phyloP scores from a whole-genome alignment of 2,797 vertebrate species.

The Clangula hyemalis region DNA sequence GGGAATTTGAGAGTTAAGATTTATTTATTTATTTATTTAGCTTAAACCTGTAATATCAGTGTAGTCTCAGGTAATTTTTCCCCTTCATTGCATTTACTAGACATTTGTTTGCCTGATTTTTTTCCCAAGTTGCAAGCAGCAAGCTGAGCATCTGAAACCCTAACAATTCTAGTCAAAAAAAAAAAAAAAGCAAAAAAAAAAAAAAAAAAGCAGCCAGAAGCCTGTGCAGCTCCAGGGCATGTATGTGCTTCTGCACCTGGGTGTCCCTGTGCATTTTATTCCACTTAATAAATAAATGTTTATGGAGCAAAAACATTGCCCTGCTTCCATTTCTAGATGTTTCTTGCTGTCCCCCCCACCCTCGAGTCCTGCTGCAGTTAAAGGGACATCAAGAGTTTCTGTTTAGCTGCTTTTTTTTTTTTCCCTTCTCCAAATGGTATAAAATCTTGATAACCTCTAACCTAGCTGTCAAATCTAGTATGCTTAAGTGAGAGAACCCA shows the following conservation, averaged over 20 bases:
- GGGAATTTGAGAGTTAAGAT: not conserved
- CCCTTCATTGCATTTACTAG: not conserved
- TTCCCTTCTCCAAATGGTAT: not conserved
- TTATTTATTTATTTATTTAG: not conserved
- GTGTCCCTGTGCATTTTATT: not conserved
- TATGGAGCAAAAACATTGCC: not conserved
- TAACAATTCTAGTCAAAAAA: not conserved
- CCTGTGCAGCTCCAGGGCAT: not conserved
- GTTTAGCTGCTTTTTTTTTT: not conserved
- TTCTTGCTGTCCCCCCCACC: not conserved
- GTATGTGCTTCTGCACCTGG: not conserved
- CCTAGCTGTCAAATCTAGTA: conserved; percentile 6
- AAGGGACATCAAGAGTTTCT: not conserved
- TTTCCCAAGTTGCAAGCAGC: not conserved
- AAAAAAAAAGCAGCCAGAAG: not conserved
- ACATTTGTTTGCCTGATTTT: not conserved
- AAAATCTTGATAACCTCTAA: conserved; percentile 23
- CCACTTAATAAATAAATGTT: not conserved
- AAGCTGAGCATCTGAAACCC: not conserved
- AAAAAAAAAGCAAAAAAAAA: not conserved
- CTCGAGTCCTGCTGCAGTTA: not conserved
- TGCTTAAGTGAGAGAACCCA: not conserved
- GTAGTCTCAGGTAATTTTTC: not conserved
- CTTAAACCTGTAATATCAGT: not conserved
- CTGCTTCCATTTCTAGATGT: not conserved